Conservation (phyloP, 2,113 vertebrate species). For the Pseudorhombus dupliciocellatus region DNA sequence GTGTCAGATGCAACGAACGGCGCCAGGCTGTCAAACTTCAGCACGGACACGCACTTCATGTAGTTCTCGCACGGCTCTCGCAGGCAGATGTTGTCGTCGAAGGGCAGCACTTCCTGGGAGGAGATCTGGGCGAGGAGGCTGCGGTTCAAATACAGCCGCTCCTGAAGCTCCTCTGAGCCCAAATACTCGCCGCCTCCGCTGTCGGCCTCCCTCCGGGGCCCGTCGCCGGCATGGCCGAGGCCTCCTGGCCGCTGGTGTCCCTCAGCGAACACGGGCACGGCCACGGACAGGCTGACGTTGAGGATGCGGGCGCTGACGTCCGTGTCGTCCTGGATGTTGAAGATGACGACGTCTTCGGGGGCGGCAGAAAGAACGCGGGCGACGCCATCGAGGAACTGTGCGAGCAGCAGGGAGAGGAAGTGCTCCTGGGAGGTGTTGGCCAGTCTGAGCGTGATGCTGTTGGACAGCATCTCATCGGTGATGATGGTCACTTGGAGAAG, state of each 20-base stretch:
- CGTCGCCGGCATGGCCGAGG: slow-evolving; percentile 28
- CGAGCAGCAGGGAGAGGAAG: slow-evolving; percentile 91
- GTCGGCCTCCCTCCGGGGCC: slow-evolving; percentile 13
- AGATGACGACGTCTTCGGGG: slow-evolving; percentile 89
- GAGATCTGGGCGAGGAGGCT: slow-evolving; percentile 89
- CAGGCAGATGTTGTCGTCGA: slow-evolving; percentile 97
- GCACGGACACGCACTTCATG: slow-evolving; percentile 96
- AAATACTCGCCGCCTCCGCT: slow-evolving; percentile 78
- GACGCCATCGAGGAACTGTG: slow-evolving; percentile 92
- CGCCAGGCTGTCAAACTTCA: slow-evolving; percentile 94
- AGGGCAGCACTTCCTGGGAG: slow-evolving; percentile 92
- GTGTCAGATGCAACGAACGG: slow-evolving; percentile 93
- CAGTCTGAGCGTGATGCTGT: slow-evolving; percentile 94
- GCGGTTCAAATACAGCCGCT: slow-evolving; percentile 94
- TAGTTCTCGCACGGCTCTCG: slow-evolving; percentile 97
- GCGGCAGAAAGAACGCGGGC: slow-evolving; percentile 88
- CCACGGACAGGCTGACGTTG: slow-evolving; percentile 94
- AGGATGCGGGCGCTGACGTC: slow-evolving; percentile 91
- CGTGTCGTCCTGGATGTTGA: slow-evolving; percentile 92
- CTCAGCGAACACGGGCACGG: slow-evolving; percentile 68
- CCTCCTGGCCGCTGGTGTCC: slow-evolving; percentile 21
- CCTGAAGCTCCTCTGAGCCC: slow-evolving; percentile 93
- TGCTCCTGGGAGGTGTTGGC: slow-evolving; percentile 93
- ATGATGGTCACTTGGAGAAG: slow-evolving; percentile 93
- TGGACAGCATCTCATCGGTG: slow-evolving; percentile 96